Conservation (phyloP, 2,113 vertebrate species). For the Lophius piscatorius region DNA sequence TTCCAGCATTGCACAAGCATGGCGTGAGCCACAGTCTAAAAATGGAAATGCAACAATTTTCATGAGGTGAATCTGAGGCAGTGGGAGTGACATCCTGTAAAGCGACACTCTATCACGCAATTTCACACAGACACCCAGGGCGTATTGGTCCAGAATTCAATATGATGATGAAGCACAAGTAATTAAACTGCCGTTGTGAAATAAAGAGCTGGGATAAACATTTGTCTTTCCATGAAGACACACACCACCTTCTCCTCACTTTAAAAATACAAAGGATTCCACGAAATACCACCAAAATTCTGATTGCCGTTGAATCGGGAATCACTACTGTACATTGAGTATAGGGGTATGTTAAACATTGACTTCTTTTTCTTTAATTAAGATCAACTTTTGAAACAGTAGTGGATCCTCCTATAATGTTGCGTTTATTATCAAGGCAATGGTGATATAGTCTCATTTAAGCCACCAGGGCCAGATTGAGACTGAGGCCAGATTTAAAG, state of each 20-base stretch:
- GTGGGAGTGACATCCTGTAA: constrained; percentile 11
- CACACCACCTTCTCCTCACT: background rate
- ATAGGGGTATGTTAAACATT: constrained; percentile 20
- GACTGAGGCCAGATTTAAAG: no score
- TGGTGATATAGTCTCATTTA: no score
- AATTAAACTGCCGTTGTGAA: constrained; percentile 33
- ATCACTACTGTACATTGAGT: background rate
- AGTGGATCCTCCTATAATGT: no score
- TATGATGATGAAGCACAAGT: constrained; percentile 22
- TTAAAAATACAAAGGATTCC: constrained; percentile 12
- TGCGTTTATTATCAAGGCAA: no score
- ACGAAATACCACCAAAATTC: no score
- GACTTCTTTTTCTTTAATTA: no score
- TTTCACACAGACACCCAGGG: constrained; percentile 25
- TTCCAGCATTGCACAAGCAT: no score
- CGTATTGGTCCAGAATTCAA: background rate
- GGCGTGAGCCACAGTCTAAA: no score
- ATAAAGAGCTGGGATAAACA: constrained; percentile 26
- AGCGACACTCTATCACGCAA: constrained; percentile 10
- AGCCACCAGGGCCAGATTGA: no score
- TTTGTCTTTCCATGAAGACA: background rate
- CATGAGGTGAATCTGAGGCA: constrained; percentile 19
- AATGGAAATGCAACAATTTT: no score
- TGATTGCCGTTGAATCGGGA: constrained; percentile 31
- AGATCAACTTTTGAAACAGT: no score